A percentile compares a stretch with the other conserved stretches of the same genome.
phyloP scores from a whole-genome alignment of 2,113 vertebrate genomes.

The Trichechus manatus region DNA sequence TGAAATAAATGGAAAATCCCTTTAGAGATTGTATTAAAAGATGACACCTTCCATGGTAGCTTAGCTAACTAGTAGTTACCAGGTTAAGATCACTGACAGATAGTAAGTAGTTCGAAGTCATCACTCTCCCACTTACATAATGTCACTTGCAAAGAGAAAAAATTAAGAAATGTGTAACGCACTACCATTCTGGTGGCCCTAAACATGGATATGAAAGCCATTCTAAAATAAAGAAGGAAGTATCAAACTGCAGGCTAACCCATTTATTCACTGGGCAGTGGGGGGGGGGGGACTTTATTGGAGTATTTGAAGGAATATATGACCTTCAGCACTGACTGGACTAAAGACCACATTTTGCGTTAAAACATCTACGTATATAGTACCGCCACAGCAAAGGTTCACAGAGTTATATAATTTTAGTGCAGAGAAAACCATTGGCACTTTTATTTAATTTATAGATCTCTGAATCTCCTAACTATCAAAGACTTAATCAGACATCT shows the following conservation, averaged over 20 bases:
- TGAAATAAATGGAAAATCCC: neutral
- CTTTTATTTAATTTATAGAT: slow-evolving; percentile 58
- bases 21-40: neutral
- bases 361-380: neutral
- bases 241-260: neutral
- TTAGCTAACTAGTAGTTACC: neutral
- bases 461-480: slow-evolving; percentile 41
- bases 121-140: neutral
- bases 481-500: slow-evolving; percentile 32
- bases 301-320: neutral
- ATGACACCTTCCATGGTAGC: neutral
- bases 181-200: neutral
- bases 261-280: neutral
- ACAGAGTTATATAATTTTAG: neutral
- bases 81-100: neutral
- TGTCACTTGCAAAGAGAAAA: neutral
- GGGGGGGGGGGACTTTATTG: neutral
- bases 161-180: neutral
- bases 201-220: neutral
- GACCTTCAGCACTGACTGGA: neutral
- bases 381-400: neutral
- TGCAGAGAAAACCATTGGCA: neutral
- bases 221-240: neutral
- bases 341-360: neutral
- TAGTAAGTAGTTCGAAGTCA: neutral